Evolutionary conservation across 2,797 vertebrate species (phyloP), one percentile per base, ranked within the genome.

Genomic region (Squalus acanthias): DNA sequence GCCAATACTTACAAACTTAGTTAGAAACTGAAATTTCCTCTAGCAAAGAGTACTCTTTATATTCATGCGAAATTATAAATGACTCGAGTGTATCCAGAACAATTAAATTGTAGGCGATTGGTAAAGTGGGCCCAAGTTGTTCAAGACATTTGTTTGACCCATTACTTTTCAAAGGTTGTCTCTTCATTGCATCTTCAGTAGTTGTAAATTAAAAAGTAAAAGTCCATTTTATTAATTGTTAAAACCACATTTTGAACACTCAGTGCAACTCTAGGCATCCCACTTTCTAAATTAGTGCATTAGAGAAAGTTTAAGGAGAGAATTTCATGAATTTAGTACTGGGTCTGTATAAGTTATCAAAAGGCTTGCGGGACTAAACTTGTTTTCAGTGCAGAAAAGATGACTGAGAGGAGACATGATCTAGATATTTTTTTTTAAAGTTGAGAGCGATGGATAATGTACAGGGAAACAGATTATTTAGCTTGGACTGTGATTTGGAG

Each of bases 391-490:
- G 46, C 46, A 50, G 46, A 46, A 50, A 85, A 50, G 20, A 85
- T 7, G 4, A 50, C 46, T 8, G 46, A 46, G 33, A 76, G 12
- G 9, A 76, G 15, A 50, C 46, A 50, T 85, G 79, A 85, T 15
- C 39, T 50, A 50, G 82, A 85, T 85, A 17, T 7, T 85, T 85
- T 9, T 85, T 85, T 50, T 50, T 50, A 50, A 46, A 50, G 1
- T 22, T 24, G 39, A 50, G 6, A 85, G 17, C 12, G 79, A 1
- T 82, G 33, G 74, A 76, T 76, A n/a, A 82, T 39, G 15, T 82
- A 82, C 0, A 82, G 79, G 82, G 82, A 85, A 85, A 20, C 39
- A 85, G 79, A 85, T 85, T 85, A 85, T 85, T 85, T 85, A 85
- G 39, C 46, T 85, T 85, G 12, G 46, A 17, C 82, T 24, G 1